Evolutionary conservation across 92 coral and sea anemone species (phyloP).

Genomic region (Paramuricea clavata): DNA sequence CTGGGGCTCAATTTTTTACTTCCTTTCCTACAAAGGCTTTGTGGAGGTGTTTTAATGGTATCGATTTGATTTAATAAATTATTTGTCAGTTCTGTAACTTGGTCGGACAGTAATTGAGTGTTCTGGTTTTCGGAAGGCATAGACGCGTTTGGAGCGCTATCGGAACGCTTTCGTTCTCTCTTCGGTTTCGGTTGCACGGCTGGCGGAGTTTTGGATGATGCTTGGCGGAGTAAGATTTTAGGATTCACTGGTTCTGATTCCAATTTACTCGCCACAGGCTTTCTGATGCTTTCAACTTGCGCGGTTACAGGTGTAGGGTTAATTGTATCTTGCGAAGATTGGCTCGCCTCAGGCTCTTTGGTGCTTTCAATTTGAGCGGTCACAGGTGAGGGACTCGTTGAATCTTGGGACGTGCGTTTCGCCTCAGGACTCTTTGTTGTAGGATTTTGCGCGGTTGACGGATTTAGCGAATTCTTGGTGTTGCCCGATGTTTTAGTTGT

Average conservation of each 20-base stretch:
- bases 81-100: constrained; percentile 35
- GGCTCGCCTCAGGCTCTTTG: constrained; percentile 11
- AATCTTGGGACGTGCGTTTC: neutral
- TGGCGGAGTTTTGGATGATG: constrained; percentile 59
- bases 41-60: constrained; percentile 69
- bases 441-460: neutral
- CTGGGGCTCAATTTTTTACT: constrained; percentile 80
- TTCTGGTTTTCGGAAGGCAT: neutral
- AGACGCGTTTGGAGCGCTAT: neutral
- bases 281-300: constrained; percentile 48
- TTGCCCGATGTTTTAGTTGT: neutral
- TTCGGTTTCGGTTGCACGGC: constrained; percentile 58
- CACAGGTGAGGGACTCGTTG: neutral
- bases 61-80: constrained; percentile 58
- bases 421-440: constrained; percentile 9
- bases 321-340: neutral
- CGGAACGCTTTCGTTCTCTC: neutral
- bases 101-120: neutral
- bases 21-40: constrained; percentile 43
- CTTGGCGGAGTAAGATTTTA: constrained; percentile 61
- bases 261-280: constrained; percentile 59
- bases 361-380: constrained; percentile 40
- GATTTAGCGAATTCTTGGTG: neutral
- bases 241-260: constrained; percentile 66
- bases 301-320: constrained; percentile 2